A percentile compares a stretch with the other conserved stretches of the same genome.
Conservation (phyloP, 2,113 vertebrate species). For the Emydocephalus ijimae region DNA sequence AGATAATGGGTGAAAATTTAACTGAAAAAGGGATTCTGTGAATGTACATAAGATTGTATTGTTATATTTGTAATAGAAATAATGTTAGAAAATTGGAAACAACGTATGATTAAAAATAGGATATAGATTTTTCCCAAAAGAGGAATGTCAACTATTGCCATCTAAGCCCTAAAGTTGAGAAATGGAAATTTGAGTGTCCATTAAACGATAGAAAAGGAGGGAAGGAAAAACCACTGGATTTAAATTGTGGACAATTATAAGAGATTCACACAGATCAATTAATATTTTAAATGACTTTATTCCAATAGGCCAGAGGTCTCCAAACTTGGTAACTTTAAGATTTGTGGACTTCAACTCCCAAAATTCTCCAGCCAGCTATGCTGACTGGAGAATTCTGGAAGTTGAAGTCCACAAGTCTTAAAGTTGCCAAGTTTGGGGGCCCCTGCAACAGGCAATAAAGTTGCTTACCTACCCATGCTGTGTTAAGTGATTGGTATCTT, state of each 20-base stretch:
- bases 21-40: no score
- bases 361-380: no score
- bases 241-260: background rate
- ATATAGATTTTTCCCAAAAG: background rate
- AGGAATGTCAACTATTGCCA: background rate
- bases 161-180: background rate
- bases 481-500: background rate
- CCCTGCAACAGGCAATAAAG: background rate
- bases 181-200: background rate
- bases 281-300: background rate
- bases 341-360: no score
- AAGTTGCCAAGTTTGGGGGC: no score
- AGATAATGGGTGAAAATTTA: no score
- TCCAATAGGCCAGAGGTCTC: background rate
- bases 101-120: background rate
- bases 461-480: background rate
- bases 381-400: no score
- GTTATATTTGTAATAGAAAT: no score
- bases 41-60: no score
- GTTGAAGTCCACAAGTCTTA: no score
- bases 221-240: background rate
- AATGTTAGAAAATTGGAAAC: no score
- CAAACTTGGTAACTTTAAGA: no score
- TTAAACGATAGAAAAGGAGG: background rate
- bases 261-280: background rate